Base-by-base conservation (phyloP, 2,888 invertebrate species). In the Diachrysia chrysitis region DNA sequence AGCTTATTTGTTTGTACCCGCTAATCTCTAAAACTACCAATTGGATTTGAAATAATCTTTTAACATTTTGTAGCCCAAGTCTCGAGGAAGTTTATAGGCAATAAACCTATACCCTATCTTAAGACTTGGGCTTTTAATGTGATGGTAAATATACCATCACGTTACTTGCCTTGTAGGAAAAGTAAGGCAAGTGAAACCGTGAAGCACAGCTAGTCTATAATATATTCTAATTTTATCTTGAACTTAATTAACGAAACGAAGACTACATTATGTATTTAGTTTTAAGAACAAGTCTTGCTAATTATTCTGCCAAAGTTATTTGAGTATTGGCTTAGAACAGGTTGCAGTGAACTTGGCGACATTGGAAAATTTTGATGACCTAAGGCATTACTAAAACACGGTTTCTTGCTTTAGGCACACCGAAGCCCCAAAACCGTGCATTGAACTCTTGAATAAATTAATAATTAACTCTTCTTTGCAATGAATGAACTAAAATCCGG, bases 381-480 rank as follows among this genome's bases (percentile, higher is more conserved):
- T 42, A n/a, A 42, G 6, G 42, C 42, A 42, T n/a, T 42, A 7
- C 42, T n/a, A n/a, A 42, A 42, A 42, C 32, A 32, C 42, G n/a
- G 42, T 42, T 42, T 42, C 42, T 42, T 42, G 42, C n/a, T n/a
- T n/a, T n/a, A 42, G 42, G n/a, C n/a, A n/a, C 42, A 3, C n/a
- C 42, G 42, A n/a, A 42, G n/a, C 42, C 42, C 42, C 42, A 42
- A 42, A 42, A 42, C 16, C 42, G 42, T n/a, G 42, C 42, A 42
- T 42, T 42, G 42, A 42, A 42, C 42, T 42, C n/a, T 42, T 42
- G 42, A 16, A 42, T 42, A 42, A 42, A 42, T 42, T 42, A 42
- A 42, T 42, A n/a, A n/a, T 42, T 4, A 42, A 42, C 4, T 7
- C n/a, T 6, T n/a, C 6, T 2, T 14, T 25, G 2, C 2, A 5